Conservation (phyloP, 2,888 invertebrate species). For the Drosophila aldrichi region DNA sequence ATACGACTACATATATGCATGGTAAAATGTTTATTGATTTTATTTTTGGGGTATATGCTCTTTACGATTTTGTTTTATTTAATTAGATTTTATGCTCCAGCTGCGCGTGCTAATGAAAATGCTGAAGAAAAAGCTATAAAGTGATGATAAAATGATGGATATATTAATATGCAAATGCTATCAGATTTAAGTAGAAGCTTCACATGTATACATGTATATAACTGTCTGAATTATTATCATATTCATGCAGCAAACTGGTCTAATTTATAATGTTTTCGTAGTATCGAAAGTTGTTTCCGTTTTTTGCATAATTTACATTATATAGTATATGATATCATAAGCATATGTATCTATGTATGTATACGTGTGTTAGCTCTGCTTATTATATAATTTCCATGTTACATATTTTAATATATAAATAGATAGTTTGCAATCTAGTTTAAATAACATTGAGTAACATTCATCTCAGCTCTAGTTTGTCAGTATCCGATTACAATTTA, state of each 20-base stretch:
- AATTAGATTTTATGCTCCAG: conserved; percentile 33
- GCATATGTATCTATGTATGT: too few relatives aligned
- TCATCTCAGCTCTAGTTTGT: background rate
- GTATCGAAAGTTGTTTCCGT: background rate
- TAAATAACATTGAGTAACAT: background rate
- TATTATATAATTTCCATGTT: background rate
- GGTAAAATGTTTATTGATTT: conserved; percentile 70
- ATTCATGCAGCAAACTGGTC: background rate
- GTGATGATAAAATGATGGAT: background rate
- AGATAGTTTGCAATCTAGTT: background rate
- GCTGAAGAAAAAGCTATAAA: background rate
- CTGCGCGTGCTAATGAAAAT: conserved; percentile 12
- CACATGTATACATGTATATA: background rate
- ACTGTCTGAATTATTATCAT: background rate
- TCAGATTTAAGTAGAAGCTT: background rate
- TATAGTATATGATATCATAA: background rate
- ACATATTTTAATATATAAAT: background rate
- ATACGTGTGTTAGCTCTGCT: background rate
- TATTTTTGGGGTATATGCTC: conserved; percentile 18
- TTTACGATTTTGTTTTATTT: conserved; percentile 71
- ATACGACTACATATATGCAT: conserved; percentile 45
- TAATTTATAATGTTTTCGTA: background rate
- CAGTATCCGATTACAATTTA: conserved; percentile 37
- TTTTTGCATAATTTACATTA: background rate
- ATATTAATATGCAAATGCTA: background rate